A percentile compares a stretch with the other conserved stretches of the same genome.
phyloP scores from a whole-genome alignment of 2,113 vertebrate genomes.

The Tilapia sparmanii region DNA sequence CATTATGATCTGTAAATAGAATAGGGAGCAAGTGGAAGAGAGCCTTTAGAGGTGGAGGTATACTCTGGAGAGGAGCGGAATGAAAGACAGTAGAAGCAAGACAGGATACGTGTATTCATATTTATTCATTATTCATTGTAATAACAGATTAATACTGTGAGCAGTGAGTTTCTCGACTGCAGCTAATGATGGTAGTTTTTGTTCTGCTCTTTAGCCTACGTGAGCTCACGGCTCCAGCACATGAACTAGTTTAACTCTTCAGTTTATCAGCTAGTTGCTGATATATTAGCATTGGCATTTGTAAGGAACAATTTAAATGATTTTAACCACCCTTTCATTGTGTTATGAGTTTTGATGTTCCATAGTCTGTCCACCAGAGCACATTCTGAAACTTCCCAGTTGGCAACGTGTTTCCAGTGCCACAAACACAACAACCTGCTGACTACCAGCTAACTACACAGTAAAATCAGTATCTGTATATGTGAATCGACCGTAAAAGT shows the following conservation, averaged over 20 bases:
- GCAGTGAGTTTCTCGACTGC: not conserved
- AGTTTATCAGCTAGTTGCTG: accelerated
- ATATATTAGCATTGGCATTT: not conserved
- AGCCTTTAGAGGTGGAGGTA: not conserved
- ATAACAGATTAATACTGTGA: not conserved
- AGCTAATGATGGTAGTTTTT: not conserved
- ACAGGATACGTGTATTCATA: accelerated
- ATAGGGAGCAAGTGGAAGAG: not conserved
- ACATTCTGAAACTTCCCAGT: not conserved
- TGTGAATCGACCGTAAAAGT: not conserved
- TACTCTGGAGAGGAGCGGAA: not conserved
- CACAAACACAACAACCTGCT: not conserved
- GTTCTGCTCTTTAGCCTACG: not conserved
- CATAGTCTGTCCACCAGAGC: not conserved
- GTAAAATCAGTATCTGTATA: not conserved
- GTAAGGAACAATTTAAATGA: accelerated
- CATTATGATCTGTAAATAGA: not conserved
- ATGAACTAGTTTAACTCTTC: not conserved
- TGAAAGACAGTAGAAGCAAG: not conserved
- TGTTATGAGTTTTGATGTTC: not conserved
- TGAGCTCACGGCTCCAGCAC: not conserved
- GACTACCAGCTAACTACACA: not conserved
- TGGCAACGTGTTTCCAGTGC: not conserved
- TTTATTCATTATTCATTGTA: not conserved
- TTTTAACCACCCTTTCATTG: not conserved